Evolutionary conservation across 2,113 vertebrate species (phyloP).

Genomic region (Corapipo altera): DNA sequence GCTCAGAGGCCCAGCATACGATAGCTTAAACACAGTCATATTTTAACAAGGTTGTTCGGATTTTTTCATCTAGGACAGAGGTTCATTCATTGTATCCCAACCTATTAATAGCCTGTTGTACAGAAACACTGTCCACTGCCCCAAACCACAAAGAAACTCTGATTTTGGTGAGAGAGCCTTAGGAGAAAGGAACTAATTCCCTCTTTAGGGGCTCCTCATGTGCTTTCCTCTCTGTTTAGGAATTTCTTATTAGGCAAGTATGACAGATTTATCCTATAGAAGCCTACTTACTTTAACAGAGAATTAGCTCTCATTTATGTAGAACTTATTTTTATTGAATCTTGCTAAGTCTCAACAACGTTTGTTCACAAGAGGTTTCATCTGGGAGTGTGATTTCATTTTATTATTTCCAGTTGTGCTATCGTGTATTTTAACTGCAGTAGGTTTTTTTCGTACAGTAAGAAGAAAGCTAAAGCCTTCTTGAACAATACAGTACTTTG

Average conservation of each 20-base stretch:
- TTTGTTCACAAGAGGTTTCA: neutral
- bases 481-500: neutral
- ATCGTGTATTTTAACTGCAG: neutral
- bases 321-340: neutral
- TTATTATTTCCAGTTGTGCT: neutral
- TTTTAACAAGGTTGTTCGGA: neutral
- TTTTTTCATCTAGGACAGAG: neutral
- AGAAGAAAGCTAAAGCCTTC: neutral
- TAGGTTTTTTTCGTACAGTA: neutral
- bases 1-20: neutral
- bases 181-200: neutral
- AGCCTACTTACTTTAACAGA: neutral
- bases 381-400: neutral
- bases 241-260: neutral
- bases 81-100: neutral
- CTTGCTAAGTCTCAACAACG: neutral
- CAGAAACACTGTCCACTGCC: neutral
- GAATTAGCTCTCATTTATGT: neutral
- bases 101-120: neutral
- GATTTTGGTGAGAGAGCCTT: neutral
- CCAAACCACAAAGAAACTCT: neutral
- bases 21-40: neutral
- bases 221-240: neutral
- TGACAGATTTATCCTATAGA: neutral
- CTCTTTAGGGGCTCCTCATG: neutral